phyloP scores from a whole-genome alignment of 1,140 invertebrate genomes.

The Drosophila melanica region DNA sequence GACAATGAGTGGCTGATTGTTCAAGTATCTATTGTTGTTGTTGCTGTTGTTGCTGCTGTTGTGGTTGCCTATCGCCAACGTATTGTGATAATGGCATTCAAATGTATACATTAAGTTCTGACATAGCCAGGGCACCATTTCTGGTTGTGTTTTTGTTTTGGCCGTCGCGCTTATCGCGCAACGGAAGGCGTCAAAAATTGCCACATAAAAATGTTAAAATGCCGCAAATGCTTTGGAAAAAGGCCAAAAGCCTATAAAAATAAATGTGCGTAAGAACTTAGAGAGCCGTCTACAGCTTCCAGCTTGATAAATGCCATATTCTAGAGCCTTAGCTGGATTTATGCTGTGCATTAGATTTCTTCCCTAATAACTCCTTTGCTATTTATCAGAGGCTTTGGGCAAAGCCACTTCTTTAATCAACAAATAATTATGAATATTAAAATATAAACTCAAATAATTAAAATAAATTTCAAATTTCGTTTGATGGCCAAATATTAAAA shows the following conservation, averaged over 20 bases:
- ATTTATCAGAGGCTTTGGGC: too few species aligned
- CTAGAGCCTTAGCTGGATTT: slow-evolving; percentile 8
- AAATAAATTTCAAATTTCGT: too few species aligned
- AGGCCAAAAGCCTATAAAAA: slow-evolving; percentile 53
- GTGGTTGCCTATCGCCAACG: slow-evolving; percentile 52
- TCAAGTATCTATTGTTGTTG: slow-evolving; percentile 51
- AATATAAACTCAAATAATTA: too few species aligned
- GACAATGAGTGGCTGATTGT: slow-evolving; percentile 69
- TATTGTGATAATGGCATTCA: slow-evolving; percentile 77
- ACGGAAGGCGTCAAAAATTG: slow-evolving; percentile 71
- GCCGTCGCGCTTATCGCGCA: slow-evolving; percentile 43
- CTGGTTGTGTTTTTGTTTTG: slow-evolving; percentile 6
- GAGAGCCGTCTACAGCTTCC: slow-evolving; percentile 13
- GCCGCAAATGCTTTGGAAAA: slow-evolving; percentile 36
- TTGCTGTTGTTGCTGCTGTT: slow-evolving; percentile 45
- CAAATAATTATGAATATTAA: too few species aligned
- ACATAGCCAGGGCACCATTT: slow-evolving; percentile 17
- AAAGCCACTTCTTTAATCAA: too few species aligned
- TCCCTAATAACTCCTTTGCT: not conserved
- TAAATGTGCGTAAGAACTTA: slow-evolving; percentile 53
- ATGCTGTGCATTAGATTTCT: not conserved
- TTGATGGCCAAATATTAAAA: too few species aligned
- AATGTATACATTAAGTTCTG: slow-evolving; percentile 75
- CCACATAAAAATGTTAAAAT: slow-evolving; percentile 68
- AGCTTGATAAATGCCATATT: slow-evolving; percentile 28